Conservation (phyloP, 2,113 vertebrate genomes). For the Dunckerocampus dactyliophorus region DNA sequence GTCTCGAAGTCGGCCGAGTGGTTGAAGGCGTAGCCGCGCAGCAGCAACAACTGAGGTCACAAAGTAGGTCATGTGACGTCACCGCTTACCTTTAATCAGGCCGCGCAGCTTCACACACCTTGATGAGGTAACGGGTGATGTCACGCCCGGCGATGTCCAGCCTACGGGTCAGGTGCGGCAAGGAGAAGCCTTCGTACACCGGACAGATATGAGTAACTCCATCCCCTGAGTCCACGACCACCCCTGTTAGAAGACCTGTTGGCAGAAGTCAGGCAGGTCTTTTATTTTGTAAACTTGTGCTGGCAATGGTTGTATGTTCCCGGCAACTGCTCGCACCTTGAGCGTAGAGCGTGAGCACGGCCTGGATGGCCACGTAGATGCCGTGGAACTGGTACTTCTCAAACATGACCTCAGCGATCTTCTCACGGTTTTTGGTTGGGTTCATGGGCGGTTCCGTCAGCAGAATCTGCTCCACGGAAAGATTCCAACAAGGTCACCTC, state of each 20-base stretch:
- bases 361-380: constrained; percentile 96
- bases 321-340: constrained; percentile 79
- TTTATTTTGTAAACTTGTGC: too few species aligned
- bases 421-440: constrained; percentile 93
- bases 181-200: constrained; percentile 94
- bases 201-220: constrained; percentile 98
- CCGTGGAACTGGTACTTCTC: constrained; percentile 95
- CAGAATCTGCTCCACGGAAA: constrained; percentile 62
- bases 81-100: neutral
- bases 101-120: constrained; percentile 67
- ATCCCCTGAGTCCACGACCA: constrained; percentile 96
- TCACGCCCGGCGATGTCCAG: constrained; percentile 96
- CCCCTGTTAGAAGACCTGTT: constrained; percentile 89
- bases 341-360: constrained; percentile 95
- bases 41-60: constrained; percentile 79
- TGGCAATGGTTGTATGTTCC: too few species aligned
- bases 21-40: constrained; percentile 95
- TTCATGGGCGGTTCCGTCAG: constrained; percentile 98
- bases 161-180: constrained; percentile 94
- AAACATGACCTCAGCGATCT: constrained; percentile 98
- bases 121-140: constrained; percentile 97
- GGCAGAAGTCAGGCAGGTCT: neutral
- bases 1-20: constrained; percentile 98
- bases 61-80: neutral
- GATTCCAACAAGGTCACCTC: too few species aligned